Percentiles rank a stretch among this genome's conserved stretches.
Conservation (phyloP, 64 coral and sea anemone species). For the Dendronephthya gigantea region DNA sequence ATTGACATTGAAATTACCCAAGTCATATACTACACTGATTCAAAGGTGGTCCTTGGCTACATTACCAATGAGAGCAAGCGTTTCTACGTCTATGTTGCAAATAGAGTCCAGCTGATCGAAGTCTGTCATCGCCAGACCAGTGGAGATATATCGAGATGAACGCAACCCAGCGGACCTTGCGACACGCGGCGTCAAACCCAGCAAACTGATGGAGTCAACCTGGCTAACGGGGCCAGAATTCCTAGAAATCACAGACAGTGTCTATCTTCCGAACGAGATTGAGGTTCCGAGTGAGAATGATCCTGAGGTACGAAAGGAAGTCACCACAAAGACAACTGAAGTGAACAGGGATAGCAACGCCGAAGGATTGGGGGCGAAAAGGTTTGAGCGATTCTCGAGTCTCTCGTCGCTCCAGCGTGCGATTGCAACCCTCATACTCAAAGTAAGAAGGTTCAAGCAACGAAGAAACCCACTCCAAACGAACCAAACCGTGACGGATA, state of each 20-base stretch:
- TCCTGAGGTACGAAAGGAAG: neutral
- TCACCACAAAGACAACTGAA: neutral
- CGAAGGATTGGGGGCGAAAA: neutral
- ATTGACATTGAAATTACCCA: constrained; percentile 12
- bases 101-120: constrained; percentile 9
- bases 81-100: constrained; percentile 33
- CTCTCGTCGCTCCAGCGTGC: neutral
- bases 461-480: neutral
- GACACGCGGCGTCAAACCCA: neutral
- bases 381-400: neutral
- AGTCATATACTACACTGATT: constrained; percentile 32
- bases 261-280: neutral
- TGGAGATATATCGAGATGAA: neutral
- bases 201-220: neutral
- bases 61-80: constrained; percentile 19
- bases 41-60: constrained; percentile 30
- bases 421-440: neutral
- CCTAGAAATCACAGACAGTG: neutral
- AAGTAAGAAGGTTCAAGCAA: neutral
- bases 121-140: neutral
- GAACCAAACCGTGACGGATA: neutral
- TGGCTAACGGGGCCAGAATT: neutral
- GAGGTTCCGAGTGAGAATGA: neutral
- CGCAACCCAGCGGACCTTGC: neutral
- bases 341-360: neutral